Evolutionary conservation across 2,113 vertebrate genomes (phyloP), one percentile per base, ranked within the genome.

Genomic region (Phaethon lepturus): DNA sequence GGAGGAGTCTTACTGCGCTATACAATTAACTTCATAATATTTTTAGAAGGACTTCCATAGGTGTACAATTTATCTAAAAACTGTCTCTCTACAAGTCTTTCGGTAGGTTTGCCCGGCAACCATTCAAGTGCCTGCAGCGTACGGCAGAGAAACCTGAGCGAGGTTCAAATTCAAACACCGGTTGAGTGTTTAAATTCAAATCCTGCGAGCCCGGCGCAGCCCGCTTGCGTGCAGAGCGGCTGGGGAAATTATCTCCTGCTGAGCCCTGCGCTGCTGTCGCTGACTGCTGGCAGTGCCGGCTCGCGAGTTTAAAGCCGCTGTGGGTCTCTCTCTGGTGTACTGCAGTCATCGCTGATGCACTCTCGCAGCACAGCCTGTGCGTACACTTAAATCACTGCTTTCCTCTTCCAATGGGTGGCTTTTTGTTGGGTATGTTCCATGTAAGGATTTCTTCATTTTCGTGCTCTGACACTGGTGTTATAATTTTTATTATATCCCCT

Each of bases 181-280:
- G n/a, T n/a, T n/a, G n/a, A n/a, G n/a, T n/a, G n/a, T n/a, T n/a
- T n/a, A n/a, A n/a, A n/a, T n/a, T n/a, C n/a, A n/a, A n/a, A n/a
- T n/a, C n/a, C n/a, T n/a, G n/a, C n/a, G n/a, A 78, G 94, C 89
- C 49, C 84, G 75, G 89, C 91, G 28, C 77, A 93, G 80, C 83
- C 89, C 59, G 59, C 94, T 95, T 81, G 25, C 94, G 33, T 71
- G 89, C 86, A 20, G 94, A 89, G 83, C n/a, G 84, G 83, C 80
- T 26, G 86, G 78, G 94, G 71, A 67, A 84, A 93, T 78, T n/a
- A 94, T 86, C 73, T 91, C 93, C 53, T 31, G 94, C 95, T 60
- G 95, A 77, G 91, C 92, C 74, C 89, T 29, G 23, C 0, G 45
- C 94, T 88, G 89, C 93, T 0, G 2, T 29, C 45, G 77, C 73